Base-by-base conservation (phyloP, 2,113 vertebrate species). In the Melanerpes aurifrons region DNA sequence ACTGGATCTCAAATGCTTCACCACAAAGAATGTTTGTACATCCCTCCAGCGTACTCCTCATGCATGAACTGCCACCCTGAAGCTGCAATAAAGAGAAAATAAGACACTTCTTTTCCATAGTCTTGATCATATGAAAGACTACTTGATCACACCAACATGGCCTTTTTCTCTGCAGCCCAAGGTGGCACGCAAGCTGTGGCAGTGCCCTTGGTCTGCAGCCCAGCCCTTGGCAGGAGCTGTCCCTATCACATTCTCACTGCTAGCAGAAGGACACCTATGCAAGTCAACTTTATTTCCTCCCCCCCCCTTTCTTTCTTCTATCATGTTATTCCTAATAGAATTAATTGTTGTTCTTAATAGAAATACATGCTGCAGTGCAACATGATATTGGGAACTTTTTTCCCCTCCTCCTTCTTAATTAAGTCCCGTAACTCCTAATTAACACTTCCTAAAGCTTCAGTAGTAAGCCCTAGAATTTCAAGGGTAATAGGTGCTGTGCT, bases 341-440 rank as follows among this genome's bases (percentile, higher is more conserved):
- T 50, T 68, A 72, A 24, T 50, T 17, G 10, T 62, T 81, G 21
- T 58, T 75, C 47, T 73, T 45, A 69, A 32, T n/a, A 81, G 47
- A 93, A 93, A 75, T 48, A 47, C 3, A 12, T 8, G 18, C 32
- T 68, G 57, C 63, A 62, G 35, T 10, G 18, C 45, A 75, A 31
- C 22, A n/a, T 29, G 26, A 10, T 9, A 2, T 89, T 93, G 2
- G 93, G 43, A 92, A 59, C 17, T 15, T 76, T 82, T 87, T 45
- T 61, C 13, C 68, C 17, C 32, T 68, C 5, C 26, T 58, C 18
- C 12, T 19, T 6, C 9, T 82, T 93, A 95, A 92, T 92, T 96
- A 81, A 88, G 61, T 94, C 86, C 90, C 5, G 50, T 89, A 92
- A 94, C 93, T 94, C 86, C 88, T 95, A 90, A 92, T 94, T 95